Evolutionary conservation across 2,888 invertebrate genomes (phyloP), one percentile per base, ranked within the genome.

Genomic region (Abrostola triplasia): DNA sequence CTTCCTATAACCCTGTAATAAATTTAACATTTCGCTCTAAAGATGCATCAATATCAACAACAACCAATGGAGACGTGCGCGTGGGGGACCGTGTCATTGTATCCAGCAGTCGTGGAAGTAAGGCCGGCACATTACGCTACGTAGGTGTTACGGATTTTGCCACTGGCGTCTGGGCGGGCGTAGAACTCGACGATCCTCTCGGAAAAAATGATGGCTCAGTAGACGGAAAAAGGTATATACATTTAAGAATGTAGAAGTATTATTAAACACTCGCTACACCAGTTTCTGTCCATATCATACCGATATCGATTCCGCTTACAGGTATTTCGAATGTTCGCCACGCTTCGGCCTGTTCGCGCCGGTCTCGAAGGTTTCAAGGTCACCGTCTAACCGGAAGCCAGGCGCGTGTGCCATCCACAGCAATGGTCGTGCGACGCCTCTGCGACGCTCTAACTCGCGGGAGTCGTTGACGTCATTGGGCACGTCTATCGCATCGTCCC

Each of bases 121-220:
- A 98, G 92, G 96, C 97, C 11, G 99, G 99, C 58, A 96, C 97
- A 44, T 95, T 99, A 58, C 96, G 97, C 77, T 99, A 96, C 88
- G 95, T 98, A 73, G 99, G 99, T 36, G 93, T 95, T 56, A 98
- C 99, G 40, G 97, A 98, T 83, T 99, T 99, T 90, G 98, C 99
- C 0, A 91, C 96, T 41, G 99, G 99, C 41, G 96, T 98, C 79
- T 99, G 99, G 99, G 99, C 98, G 70, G 99, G 99, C 36, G 97
- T 99, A 24, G 99, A 99, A 90, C 95, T 99, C 77, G 99, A 99
- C 87, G 98, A 99, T 76, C 97, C 98, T 0, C 93, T 97, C 66
- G 99, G 99, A 59, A 99, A 99, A 93, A 99, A 99, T 90, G 99
- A 99, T 87, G 99, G 99, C 64, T 97, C 98, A 55, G 98, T 99